A percentile compares a stretch with the other conserved stretches of the same genome.
phyloP scores from a whole-genome alignment of 2,888 invertebrate species.

The Drosophila austrosaltans region DNA sequence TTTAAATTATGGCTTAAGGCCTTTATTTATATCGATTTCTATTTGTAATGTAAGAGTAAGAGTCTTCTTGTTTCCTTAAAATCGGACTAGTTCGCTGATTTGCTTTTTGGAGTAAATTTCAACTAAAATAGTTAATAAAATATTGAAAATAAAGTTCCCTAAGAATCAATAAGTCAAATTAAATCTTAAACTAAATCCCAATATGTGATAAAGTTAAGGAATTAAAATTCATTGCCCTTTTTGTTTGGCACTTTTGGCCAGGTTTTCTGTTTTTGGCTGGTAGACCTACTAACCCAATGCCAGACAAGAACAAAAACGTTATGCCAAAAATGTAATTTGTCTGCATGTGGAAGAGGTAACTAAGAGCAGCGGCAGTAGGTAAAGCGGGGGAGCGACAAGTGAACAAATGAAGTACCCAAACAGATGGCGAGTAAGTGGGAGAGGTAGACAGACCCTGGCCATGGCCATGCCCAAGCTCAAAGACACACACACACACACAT shows the following conservation, averaged over 20 bases:
- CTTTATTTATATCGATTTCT: no score
- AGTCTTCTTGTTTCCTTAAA: no score
- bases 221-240: neutral
- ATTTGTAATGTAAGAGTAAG: no score
- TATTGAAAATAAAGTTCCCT: no score
- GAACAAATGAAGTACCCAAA: neutral
- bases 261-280: constrained; percentile 46
- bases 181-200: neutral
- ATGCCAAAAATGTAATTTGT: constrained; percentile 78
- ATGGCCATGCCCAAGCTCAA: constrained; percentile 41
- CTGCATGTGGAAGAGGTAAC: constrained; percentile 9
- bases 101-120: no score
- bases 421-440: neutral
- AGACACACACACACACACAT: constrained; percentile 23
- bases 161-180: no score
- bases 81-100: no score
- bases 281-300: constrained; percentile 31
- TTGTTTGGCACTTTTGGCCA: constrained; percentile 8
- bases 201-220: neutral
- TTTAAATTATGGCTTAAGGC: no score
- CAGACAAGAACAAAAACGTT: constrained; percentile 41
- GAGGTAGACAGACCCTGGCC: constrained; percentile 26
- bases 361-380: neutral
- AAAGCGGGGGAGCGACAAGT: neutral
- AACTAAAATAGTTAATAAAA: no score